Percentiles rank a stretch among this genome's conserved stretches.
Evolutionary conservation across 2,797 vertebrate species (phyloP).

Genomic region (Chloroceryle amazona): DNA sequence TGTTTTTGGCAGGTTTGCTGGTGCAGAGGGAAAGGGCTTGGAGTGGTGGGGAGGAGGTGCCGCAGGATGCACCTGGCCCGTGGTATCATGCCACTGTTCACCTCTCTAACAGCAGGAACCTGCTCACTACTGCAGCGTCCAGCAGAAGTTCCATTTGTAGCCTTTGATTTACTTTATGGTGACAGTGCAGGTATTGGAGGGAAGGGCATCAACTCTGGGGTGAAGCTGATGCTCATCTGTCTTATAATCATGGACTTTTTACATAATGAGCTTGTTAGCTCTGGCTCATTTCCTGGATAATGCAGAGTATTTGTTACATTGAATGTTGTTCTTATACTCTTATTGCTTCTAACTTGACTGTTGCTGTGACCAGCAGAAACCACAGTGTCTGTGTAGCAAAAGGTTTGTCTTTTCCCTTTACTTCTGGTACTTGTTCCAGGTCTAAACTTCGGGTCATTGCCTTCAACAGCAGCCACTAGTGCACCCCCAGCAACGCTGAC

Average conservation of each 20-base stretch:
- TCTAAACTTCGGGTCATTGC: slow-evolving; percentile 47
- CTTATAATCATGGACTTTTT: too few species aligned
- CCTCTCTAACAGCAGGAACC: background rate
- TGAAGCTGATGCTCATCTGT: too few species aligned
- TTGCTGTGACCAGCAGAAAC: background rate
- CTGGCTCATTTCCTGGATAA: background rate
- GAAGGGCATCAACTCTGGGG: background rate
- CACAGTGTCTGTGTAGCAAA: background rate
- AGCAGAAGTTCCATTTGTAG: background rate
- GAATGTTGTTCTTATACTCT: background rate
- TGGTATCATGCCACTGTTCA: too few species aligned
- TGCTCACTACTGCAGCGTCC: background rate
- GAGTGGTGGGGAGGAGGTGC: background rate
- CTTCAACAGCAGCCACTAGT: slow-evolving; percentile 33
- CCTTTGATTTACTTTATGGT: background rate
- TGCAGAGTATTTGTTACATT: background rate
- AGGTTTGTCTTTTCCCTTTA: background rate
- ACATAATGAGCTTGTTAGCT: background rate
- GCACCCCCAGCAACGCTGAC: background rate
- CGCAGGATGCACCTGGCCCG: background rate
- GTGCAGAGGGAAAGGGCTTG: background rate
- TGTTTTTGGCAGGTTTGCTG: background rate
- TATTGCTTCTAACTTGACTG: background rate
- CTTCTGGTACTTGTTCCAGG: background rate
- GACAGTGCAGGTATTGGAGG: background rate